Percentiles rank a stretch among this genome's conserved stretches.
phyloP scores from a whole-genome alignment of 2,797 vertebrate genomes.

The Pangasius larnaudii region DNA sequence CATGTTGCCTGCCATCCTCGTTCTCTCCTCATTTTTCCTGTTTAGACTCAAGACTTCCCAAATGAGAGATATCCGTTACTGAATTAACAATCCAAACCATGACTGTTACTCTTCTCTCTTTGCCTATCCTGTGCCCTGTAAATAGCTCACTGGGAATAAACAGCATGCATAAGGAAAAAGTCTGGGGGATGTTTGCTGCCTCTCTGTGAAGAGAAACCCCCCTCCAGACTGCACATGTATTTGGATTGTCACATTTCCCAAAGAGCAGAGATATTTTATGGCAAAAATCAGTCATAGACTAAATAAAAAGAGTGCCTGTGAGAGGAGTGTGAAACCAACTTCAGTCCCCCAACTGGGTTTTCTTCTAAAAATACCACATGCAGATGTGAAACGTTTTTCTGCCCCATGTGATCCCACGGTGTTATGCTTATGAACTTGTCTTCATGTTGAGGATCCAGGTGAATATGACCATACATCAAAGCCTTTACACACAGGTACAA shows the following conservation, averaged over 20 bases:
- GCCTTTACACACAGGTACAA: conserved; percentile 9
- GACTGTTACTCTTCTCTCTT: conserved; percentile 19
- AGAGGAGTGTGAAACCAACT: conserved; percentile 46
- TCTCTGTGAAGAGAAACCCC: conserved; percentile 35
- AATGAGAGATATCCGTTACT: conserved; percentile 48
- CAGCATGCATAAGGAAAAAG: not conserved
- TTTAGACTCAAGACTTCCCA: conserved; percentile 49
- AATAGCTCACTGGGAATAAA: conserved; percentile 38
- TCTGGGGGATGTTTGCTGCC: not conserved
- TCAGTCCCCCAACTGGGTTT: conserved; percentile 11
- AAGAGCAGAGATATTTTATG: conserved; percentile 51
- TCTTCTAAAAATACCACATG: conserved; percentile 43
- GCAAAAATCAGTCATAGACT: conserved; percentile 38
- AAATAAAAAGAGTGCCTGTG: conserved; percentile 48
- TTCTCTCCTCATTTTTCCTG: conserved; percentile 49
- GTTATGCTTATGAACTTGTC: conserved; percentile 16
- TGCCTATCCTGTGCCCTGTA: conserved; percentile 31
- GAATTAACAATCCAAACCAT: conserved; percentile 47
- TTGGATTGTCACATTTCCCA: conserved; percentile 47
- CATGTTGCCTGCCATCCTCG: conserved; percentile 13
- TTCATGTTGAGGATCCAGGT: not conserved
- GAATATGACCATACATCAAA: conserved; percentile 6
- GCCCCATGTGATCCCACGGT: not conserved
- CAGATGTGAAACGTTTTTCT: conserved; percentile 32
- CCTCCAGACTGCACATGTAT: conserved; percentile 19